Percentiles rank a stretch among this genome's conserved stretches.
phyloP scores from a whole-genome alignment of 2,797 vertebrate species.

The Muscicapa comitata region DNA sequence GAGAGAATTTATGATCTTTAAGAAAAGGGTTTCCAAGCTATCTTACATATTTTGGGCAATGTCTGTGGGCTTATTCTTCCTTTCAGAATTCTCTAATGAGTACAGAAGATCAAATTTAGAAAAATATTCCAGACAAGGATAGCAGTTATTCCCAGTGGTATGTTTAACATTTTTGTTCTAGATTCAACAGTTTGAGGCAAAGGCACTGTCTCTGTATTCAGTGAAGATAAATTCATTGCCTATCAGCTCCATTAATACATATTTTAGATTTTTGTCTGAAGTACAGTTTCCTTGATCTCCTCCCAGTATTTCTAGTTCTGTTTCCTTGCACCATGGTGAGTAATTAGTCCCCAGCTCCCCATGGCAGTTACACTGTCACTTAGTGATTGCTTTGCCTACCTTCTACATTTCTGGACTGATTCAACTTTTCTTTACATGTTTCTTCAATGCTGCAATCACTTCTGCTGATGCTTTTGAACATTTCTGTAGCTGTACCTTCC shows the following conservation, averaged over 20 bases:
- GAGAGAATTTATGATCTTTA: slow-evolving; percentile 11
- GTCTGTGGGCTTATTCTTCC: not conserved
- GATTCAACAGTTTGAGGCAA: slow-evolving; percentile 35
- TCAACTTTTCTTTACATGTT: not conserved
- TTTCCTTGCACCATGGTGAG: not conserved
- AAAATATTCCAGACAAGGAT: not conserved
- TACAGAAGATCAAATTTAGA: not conserved
- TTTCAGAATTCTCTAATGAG: slow-evolving; percentile 17
- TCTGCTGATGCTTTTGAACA: not conserved
- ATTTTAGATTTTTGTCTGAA: slow-evolving; percentile 9
- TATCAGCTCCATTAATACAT: not conserved
- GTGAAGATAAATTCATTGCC: not conserved
- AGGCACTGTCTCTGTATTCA: not conserved
- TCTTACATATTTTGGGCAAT: not conserved
- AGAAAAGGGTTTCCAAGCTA: not conserved
- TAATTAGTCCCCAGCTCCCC: slow-evolving; percentile 9
- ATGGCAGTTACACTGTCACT: not conserved
- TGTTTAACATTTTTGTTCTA: slow-evolving; percentile 15
- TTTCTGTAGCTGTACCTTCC: not conserved
- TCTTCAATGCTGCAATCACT: not conserved
- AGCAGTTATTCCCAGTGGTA: slow-evolving; percentile 11
- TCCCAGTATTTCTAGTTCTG: not conserved
- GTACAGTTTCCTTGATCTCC: not conserved
- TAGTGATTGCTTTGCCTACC: not conserved
- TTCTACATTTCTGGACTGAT: not conserved